phyloP scores from a whole-genome alignment of 2,113 vertebrate genomes.

The Phyllopteryx taeniolatus region DNA sequence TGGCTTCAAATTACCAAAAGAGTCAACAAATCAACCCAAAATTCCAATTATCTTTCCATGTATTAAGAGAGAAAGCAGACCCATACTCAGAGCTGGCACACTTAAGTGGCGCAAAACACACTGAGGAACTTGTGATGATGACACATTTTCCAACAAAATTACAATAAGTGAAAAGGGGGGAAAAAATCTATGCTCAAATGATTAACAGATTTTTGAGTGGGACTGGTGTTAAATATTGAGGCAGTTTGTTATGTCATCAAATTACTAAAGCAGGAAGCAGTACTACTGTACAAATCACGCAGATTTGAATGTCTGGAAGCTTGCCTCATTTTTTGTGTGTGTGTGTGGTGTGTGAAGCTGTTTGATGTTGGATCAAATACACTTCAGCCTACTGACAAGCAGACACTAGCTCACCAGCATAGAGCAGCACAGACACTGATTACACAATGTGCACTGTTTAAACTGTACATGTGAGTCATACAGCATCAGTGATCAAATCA shows the following conservation, averaged over 20 bases:
- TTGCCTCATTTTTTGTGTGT: slow-evolving; percentile 7
- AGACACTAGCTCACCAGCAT: slow-evolving; percentile 69
- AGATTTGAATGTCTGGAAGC: slow-evolving; percentile 48
- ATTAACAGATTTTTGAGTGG: slow-evolving; percentile 52
- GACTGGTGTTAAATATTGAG: slow-evolving; percentile 68
- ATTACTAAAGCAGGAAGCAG: slow-evolving; percentile 67
- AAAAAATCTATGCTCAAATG: slow-evolving; percentile 45
- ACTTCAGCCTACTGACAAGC: slow-evolving; percentile 62
- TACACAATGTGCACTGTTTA: slow-evolving; percentile 61
- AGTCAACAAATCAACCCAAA: slow-evolving; percentile 25
- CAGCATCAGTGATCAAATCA: slow-evolving; percentile 50
- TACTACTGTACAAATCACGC: slow-evolving; percentile 65
- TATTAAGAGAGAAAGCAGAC: background rate
- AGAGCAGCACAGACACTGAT: slow-evolving; percentile 59
- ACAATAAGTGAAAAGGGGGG: slow-evolving; percentile 16
- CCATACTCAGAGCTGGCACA: background rate
- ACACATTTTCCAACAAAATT: slow-evolving; percentile 56
- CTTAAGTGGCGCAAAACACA: slow-evolving; percentile 1
- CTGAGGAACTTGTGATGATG: slow-evolving; percentile 42
- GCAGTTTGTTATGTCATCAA: slow-evolving; percentile 68
- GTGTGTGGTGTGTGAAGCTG: slow-evolving; percentile 21
- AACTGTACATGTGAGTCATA: slow-evolving; percentile 38
- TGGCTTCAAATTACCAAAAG: slow-evolving; percentile 7
- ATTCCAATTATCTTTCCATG: background rate
- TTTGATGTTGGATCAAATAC: slow-evolving; percentile 55